These are phyloP conservation scores for Phalacrocorax aristotelis DNA, from an alignment of 2,113 vertebrate genomes.

Conservation along the genomic window DNA sequence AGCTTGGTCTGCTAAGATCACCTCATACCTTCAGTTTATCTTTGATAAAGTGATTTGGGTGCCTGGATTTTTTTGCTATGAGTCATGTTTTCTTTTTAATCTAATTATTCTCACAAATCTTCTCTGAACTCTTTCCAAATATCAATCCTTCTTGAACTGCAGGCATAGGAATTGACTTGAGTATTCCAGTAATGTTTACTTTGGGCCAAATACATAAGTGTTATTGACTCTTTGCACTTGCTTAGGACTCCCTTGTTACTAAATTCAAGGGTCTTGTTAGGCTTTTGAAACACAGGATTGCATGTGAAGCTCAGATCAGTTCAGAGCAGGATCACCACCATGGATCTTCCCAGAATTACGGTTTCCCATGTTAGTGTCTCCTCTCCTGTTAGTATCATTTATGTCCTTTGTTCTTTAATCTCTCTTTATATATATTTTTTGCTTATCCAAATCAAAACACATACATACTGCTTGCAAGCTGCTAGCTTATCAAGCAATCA, in stretches of 20 bases:
- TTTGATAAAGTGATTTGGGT: neutral
- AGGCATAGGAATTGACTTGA: neutral
- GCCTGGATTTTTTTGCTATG: neutral
- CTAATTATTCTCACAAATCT: neutral
- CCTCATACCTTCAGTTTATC: neutral
- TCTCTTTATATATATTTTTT: neutral
- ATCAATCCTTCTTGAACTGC: neutral
- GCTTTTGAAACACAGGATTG: neutral
- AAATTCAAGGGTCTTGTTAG: neutral
- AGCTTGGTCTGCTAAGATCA: neutral
- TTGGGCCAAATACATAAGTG: neutral
- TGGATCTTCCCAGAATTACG: neutral
- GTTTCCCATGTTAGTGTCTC: neutral
- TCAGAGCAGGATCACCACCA: neutral
- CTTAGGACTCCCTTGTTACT: neutral
- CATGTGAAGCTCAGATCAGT: neutral
- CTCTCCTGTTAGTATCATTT: neutral
- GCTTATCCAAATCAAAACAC: neutral
- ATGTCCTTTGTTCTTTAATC: neutral
- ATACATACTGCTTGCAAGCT: neutral
- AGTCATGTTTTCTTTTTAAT: neutral
- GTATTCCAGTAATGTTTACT: neutral
- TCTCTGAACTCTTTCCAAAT: neutral
- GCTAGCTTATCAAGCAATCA: neutral
- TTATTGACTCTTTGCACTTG: neutral